Conservation (phyloP, 2,888 invertebrate genomes). For the Campaea margaritaria region DNA sequence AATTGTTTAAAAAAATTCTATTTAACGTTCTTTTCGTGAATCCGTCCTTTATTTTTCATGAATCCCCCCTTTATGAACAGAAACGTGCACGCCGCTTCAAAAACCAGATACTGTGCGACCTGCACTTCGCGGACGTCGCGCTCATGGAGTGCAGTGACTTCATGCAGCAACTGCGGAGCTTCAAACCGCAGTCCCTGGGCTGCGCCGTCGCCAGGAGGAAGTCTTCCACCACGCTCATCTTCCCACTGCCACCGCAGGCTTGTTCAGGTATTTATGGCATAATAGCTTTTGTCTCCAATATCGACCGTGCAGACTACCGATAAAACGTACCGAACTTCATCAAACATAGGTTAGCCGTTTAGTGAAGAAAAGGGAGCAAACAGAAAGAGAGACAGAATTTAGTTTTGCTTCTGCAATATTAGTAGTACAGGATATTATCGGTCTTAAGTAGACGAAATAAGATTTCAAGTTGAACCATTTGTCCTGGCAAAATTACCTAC, state of each 20-base stretch:
- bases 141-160: slow-evolving; percentile 99
- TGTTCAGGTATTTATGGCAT: slow-evolving; percentile 89
- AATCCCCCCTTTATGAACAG: slow-evolving; percentile 53
- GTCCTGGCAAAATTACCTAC: too few relatives aligned
- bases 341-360: too few relatives aligned
- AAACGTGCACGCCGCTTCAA: slow-evolving; percentile 88
- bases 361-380: too few relatives aligned
- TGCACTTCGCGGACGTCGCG: slow-evolving; percentile 98
- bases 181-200: slow-evolving; percentile 97
- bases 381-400: too few relatives aligned
- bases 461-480: too few relatives aligned
- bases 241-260: slow-evolving; percentile 96
- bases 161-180: slow-evolving; percentile 98
- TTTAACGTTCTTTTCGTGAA: not conserved
- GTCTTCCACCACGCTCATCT: slow-evolving; percentile 96
- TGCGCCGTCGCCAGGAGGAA: slow-evolving; percentile 97
- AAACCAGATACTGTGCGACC: slow-evolving; percentile 97
- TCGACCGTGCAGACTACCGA: not conserved
- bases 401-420: too few relatives aligned
- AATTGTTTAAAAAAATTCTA: too few relatives aligned
- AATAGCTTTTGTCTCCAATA: slow-evolving; percentile 18
- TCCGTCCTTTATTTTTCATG: not conserved
- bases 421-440: too few relatives aligned
- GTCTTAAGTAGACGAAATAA: too few relatives aligned
- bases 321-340: too few relatives aligned